Evolutionary conservation across 2,888 invertebrate species (phyloP).

Genomic region (Drosophila multiciliata): DNA sequence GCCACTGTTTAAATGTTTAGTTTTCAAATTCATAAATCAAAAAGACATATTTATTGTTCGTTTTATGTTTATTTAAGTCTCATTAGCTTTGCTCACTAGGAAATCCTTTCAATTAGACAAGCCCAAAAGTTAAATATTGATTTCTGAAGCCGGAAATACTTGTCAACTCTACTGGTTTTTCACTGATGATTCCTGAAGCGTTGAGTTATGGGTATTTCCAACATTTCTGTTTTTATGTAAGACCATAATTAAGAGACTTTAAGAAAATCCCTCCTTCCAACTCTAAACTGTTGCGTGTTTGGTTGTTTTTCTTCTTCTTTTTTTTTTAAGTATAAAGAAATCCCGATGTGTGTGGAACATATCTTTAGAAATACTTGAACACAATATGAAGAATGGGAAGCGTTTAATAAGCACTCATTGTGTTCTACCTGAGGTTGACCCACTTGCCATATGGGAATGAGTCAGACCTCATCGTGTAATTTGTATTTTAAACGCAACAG

Average conservation of each 20-base stretch:
- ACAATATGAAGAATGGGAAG: conserved; percentile 41
- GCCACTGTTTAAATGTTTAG: not conserved
- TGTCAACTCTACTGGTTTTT: conserved; percentile 27
- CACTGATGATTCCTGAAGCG: not conserved
- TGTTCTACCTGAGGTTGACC: conserved; percentile 67
- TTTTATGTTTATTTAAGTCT: not conserved
- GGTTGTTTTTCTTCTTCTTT: not conserved
- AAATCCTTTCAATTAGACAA: not conserved
- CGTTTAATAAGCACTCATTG: conserved; percentile 71
- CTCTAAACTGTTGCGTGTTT: conserved; percentile 40
- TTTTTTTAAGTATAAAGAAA: not conserved
- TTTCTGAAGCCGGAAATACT: conserved; percentile 38
- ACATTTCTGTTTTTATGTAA: conserved; percentile 7
- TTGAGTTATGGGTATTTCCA: conserved; percentile 7
- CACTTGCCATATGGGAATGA: conserved; percentile 61
- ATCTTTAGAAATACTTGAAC: conserved; percentile 28
- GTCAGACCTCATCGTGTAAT: conserved; percentile 59
- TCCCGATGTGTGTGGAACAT: not conserved
- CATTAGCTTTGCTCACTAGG: not conserved
- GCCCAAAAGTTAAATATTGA: conserved; percentile 25
- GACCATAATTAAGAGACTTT: conserved; percentile 44
- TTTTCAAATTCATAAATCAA: not conserved
- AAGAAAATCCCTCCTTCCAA: not conserved
- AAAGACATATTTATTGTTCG: not conserved
- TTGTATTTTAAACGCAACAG: conserved; percentile 73